phyloP scores from a whole-genome alignment of 2,888 invertebrate genomes.

The Acleris holmiana region DNA sequence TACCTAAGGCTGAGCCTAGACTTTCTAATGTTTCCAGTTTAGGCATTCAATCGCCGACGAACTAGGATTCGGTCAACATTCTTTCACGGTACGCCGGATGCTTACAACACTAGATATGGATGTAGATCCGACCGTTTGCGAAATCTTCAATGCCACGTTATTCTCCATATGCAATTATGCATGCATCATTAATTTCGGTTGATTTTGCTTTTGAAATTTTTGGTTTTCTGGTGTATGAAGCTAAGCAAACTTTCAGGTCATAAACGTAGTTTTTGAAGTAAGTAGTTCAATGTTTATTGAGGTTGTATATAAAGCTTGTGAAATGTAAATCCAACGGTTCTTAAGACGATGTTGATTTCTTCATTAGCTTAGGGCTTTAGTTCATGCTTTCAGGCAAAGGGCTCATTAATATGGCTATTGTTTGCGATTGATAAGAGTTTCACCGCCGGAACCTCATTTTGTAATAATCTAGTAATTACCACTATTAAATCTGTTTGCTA shows the following conservation, averaged over 20 bases:
- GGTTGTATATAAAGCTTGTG: too few relatives aligned
- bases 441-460: slow-evolving; percentile 16
- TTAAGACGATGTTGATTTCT: too few relatives aligned
- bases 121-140: slow-evolving; percentile 49
- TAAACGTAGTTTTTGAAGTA: too few relatives aligned
- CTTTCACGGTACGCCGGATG: slow-evolving; percentile 65
- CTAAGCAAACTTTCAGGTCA: too few relatives aligned
- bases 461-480: slow-evolving; percentile 39
- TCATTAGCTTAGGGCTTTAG: too few relatives aligned
- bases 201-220: slow-evolving; percentile 2
- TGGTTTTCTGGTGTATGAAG: not conserved
- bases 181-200: slow-evolving; percentile 34
- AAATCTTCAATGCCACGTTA: slow-evolving; percentile 44
- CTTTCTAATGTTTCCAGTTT: slow-evolving; percentile 10
- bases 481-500: slow-evolving; percentile 46
- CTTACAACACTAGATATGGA: slow-evolving; percentile 69
- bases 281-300: too few relatives aligned
- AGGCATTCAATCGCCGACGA: slow-evolving; percentile 7
- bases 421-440: slow-evolving; percentile 22
- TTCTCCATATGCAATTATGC: slow-evolving; percentile 27
- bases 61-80: slow-evolving; percentile 49
- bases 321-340: too few relatives aligned
- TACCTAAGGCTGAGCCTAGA: slow-evolving; percentile 1
- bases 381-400: not conserved
- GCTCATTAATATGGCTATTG: not conserved